Base-by-base conservation (phyloP, 1,140 invertebrate genomes). In the Eumaeus atala region DNA sequence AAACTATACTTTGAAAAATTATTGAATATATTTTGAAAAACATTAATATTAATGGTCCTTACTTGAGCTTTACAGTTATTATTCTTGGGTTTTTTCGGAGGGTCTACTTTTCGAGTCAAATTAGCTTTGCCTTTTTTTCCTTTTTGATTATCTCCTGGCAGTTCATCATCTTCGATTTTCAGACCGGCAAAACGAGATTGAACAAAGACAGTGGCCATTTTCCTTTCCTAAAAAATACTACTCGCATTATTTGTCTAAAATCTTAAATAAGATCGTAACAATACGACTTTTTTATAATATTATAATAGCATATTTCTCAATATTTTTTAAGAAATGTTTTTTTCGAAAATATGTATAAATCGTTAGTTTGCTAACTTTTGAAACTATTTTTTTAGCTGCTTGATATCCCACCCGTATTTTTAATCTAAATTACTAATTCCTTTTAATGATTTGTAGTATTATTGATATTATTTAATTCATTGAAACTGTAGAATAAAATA, bases 121-220 rank as follows among this genome's bases (percentile, higher is more conserved):
- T 63, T 69, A 17, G 60, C 28, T 67, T 82, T 79, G 16, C 28
- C 49, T 58, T 81, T 84, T 63, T 84, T 87, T 63, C 72, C 60
- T 62, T 79, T 89, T 68, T 84, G 72, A 35, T 11, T 73, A 54
- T 72, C 74, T 28, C 34, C 54, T 58, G 72, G 61, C 58, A 80
- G 75, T 54, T 91, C 90, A 57, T 91, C 90, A 62, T 90, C 91
- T 64, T 91, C 90, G 21, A 90, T 87, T 72, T 89, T 89, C 17
- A 92, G 77, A 48, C 90, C 89, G 55, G 90, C 89, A 76, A 91
- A 92, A 47, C 91, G 79, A 34, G 91, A 92, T 63, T 90, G 89
- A 51, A 91, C 89, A 37, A 89, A 84, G 53, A 90, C 78, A 74
- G 84, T 80, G 85, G 86, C 81, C 80, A 82, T 82, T 72, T 77